A percentile compares a stretch with the other conserved stretches of the same genome.
Conservation (phyloP, 1,140 invertebrate genomes). For the Heliconius hewitsoni region DNA sequence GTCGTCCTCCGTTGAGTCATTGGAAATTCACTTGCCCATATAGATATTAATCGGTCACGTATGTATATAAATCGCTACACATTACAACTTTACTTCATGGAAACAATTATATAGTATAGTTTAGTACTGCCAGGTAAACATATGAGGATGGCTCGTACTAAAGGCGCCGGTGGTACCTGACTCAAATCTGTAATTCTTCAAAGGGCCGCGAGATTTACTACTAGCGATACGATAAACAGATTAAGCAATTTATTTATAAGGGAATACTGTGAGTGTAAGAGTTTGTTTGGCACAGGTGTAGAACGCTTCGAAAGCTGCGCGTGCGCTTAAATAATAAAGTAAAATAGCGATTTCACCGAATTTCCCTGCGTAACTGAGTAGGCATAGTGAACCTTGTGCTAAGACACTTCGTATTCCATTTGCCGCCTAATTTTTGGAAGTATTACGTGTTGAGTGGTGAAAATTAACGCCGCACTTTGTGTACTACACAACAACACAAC, state of each 20-base stretch:
- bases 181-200: conserved; percentile 30
- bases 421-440: too few relatives aligned
- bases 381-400: too few relatives aligned
- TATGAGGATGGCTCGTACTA: conserved; percentile 17
- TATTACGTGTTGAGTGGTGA: too few relatives aligned
- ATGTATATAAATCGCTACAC: conserved; percentile 47
- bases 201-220: conserved; percentile 34
- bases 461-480: too few relatives aligned
- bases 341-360: not conserved
- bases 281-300: not conserved
- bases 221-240: conserved; percentile 25
- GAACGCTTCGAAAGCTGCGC: not conserved
- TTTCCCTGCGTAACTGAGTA: too few relatives aligned
- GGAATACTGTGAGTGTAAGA: not conserved
- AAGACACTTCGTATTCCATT: too few relatives aligned
- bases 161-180: conserved; percentile 35
- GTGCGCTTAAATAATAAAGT: not conserved
- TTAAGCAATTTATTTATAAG: not conserved
- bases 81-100: conserved; percentile 38
- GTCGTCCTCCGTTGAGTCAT: conserved; percentile 33
- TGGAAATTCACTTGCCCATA: conserved; percentile 40
- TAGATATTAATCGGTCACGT: conserved; percentile 44
- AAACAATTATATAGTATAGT: conserved; percentile 36
- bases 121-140: conserved; percentile 43
- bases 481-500: too few relatives aligned